Conservation (phyloP, 2,888 invertebrate genomes). For the Mystacides longicornis region DNA sequence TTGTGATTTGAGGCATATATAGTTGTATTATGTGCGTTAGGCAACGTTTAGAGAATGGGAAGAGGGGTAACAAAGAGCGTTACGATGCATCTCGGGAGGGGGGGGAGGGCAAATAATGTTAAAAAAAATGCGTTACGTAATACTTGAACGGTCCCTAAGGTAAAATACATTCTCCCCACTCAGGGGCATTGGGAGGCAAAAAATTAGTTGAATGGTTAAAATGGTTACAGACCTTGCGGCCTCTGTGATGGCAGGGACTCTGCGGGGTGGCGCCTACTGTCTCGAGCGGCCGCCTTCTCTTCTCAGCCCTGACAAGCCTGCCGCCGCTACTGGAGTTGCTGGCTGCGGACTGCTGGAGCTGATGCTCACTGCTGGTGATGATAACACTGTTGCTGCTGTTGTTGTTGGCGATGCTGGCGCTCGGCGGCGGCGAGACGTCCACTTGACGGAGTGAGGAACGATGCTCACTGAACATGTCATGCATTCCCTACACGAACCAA, state of each 20-base stretch:
- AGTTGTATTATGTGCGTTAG: too few species aligned
- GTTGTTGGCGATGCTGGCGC: constrained; percentile 37
- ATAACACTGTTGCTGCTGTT: constrained; percentile 31
- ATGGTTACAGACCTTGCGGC: constrained; percentile 16
- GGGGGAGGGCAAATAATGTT: too few species aligned
- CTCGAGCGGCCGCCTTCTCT: constrained; percentile 9
- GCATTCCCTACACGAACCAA: constrained; percentile 57
- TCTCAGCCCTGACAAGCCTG: constrained; percentile 46
- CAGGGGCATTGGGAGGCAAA: too few species aligned
- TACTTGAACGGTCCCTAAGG: too few species aligned
- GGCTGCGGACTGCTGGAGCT: constrained; percentile 27
- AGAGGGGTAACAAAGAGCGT: too few species aligned
- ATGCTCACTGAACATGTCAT: constrained; percentile 73
- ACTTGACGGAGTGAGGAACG: constrained; percentile 25
- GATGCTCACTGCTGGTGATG: constrained; percentile 32
- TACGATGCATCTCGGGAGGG: too few species aligned
- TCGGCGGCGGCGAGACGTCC: constrained; percentile 39
- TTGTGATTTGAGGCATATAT: too few species aligned
- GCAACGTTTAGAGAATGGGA: too few species aligned
- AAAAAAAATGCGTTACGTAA: too few species aligned
- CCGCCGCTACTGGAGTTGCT: constrained; percentile 41
- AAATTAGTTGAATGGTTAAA: too few species aligned
- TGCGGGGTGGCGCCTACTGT: background rate
- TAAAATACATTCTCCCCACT: too few species aligned
- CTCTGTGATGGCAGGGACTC: constrained; percentile 16